Evolutionary conservation across 1,140 invertebrate species (phyloP).

Genomic region (Amyelois transitella): DNA sequence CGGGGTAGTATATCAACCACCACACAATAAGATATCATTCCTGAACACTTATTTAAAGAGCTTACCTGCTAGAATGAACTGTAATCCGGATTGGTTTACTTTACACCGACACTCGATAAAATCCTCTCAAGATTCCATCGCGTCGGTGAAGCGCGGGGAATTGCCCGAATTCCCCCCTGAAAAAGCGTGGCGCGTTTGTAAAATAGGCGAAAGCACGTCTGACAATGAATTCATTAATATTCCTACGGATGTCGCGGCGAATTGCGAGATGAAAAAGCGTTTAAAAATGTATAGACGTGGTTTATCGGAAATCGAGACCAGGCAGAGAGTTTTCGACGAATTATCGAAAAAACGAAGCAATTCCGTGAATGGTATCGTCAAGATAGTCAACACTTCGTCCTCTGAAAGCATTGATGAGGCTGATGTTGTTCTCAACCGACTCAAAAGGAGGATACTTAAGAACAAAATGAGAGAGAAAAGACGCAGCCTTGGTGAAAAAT

Average conservation of each 20-base stretch:
- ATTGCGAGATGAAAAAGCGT: slow-evolving; percentile 65
- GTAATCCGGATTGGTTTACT: slow-evolving; percentile 61
- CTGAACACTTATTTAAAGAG: slow-evolving; percentile 72
- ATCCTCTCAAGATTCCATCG: slow-evolving; percentile 33
- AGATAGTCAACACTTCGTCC: slow-evolving; percentile 52
- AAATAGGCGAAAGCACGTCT: slow-evolving; percentile 40
- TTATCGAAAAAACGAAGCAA: slow-evolving; percentile 46
- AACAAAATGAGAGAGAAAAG: slow-evolving; percentile 69
- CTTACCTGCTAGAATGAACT: slow-evolving; percentile 51
- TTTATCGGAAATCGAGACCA: slow-evolving; percentile 61
- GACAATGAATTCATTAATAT: slow-evolving; percentile 62
- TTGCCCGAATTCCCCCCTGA: slow-evolving; percentile 29
- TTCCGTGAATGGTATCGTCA: slow-evolving; percentile 49
- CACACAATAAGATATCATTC: slow-evolving; percentile 68
- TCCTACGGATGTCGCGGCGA: slow-evolving; percentile 54
- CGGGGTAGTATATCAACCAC: slow-evolving; percentile 43
- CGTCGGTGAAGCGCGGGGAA: slow-evolving; percentile 29
- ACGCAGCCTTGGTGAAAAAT: slow-evolving; percentile 37
- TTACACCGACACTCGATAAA: slow-evolving; percentile 48
- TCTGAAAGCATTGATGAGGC: slow-evolving; percentile 73
- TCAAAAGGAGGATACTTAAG: slow-evolving; percentile 68
- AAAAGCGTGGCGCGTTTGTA: slow-evolving; percentile 27
- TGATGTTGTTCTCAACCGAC: slow-evolving; percentile 65
- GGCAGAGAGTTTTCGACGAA: slow-evolving; percentile 34
- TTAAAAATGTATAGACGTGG: slow-evolving; percentile 69